Conservation (phyloP, 35 echinoderm and acorn worm genomes). For the Amphiura filiformis region DNA sequence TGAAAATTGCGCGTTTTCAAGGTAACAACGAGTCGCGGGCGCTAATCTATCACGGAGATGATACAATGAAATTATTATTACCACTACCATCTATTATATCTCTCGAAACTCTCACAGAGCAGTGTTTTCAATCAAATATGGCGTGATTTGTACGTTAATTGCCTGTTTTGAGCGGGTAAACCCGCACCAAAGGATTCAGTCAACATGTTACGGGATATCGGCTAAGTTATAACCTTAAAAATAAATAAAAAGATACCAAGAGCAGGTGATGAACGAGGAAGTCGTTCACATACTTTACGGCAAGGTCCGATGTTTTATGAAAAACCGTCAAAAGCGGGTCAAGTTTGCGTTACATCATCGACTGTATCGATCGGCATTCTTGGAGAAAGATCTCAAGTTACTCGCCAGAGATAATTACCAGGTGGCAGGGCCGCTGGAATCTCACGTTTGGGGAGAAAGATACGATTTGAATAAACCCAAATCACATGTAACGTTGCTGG, state of each 20-base stretch:
- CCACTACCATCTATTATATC: too few relatives aligned
- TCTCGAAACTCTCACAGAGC: too few relatives aligned
- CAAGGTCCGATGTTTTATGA: constrained; percentile 47
- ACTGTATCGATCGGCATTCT: constrained; percentile 43
- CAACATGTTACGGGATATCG: not conserved
- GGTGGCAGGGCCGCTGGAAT: constrained; percentile 38
- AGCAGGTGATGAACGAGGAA: not conserved
- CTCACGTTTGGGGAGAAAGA: constrained; percentile 54
- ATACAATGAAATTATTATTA: too few relatives aligned
- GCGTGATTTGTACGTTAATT: too few relatives aligned
- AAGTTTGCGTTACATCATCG: constrained; percentile 49
- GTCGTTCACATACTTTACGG: constrained; percentile 36
- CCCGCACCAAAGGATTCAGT: too few relatives aligned
- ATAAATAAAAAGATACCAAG: not conserved
- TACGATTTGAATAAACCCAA: constrained; percentile 36
- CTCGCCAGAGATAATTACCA: constrained; percentile 56
- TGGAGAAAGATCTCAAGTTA: constrained; percentile 50
- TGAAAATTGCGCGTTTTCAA: too few relatives aligned
- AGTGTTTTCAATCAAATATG: too few relatives aligned
- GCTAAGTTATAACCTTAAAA: not conserved
- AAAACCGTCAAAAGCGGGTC: constrained; percentile 54
- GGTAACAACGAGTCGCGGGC: too few relatives aligned
- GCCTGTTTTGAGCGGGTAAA: too few relatives aligned
- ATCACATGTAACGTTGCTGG: constrained; percentile 41
- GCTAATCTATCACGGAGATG: too few relatives aligned